Base-by-base conservation (phyloP, 2,113 vertebrate genomes). In the Okapia johnstoni region DNA sequence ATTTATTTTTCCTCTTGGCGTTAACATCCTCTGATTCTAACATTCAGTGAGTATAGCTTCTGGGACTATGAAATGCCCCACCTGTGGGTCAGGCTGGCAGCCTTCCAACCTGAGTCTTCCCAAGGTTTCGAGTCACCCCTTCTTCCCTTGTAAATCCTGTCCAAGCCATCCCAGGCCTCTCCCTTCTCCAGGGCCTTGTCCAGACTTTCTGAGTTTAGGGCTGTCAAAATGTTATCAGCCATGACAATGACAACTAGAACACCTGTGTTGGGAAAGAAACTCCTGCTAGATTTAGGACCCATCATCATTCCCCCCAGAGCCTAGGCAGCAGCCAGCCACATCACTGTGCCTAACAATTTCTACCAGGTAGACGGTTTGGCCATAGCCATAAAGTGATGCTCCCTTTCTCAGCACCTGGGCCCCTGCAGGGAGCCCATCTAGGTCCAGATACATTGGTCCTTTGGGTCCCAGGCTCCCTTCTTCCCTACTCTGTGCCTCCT, bases 251-350 rank as follows among this genome's bases (percentile, higher is more conserved):
- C 57, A 73, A n/a, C 83, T 7, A 85, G 66, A 25, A 50, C 52
- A 85, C 7, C 60, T 60, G 54, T 0, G 8, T 1, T 2, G 2
- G 7, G 33, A 5, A 52, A 43, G 26, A 40, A 26, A 63, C 8
- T 48, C 33, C 19, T 0, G 4, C 8, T 10, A 13, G 36, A 46
- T 28, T 57, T 10, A 21, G 23, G 46, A 12, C 21, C 3, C 9
- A 1, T 0, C 0, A 19, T 30, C 52, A 66, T 3, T 4, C 9
- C 57, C 86, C 43, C 7, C 3, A 28, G 63, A 43, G 13, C 12
- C 4, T 25, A 26, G 43, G 13, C 0, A 14, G 77, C 46, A 1
- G 26, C 46, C 26, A 30, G 76, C 76, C 7, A 5, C 57, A 8
- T 7, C 5, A 36, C 84, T 55, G 46, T 48, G 43, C 55, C 54